Percentiles rank a stretch among this genome's conserved stretches.
phyloP scores from a whole-genome alignment of 2,888 invertebrate species.

The Callimorpha dominula region DNA sequence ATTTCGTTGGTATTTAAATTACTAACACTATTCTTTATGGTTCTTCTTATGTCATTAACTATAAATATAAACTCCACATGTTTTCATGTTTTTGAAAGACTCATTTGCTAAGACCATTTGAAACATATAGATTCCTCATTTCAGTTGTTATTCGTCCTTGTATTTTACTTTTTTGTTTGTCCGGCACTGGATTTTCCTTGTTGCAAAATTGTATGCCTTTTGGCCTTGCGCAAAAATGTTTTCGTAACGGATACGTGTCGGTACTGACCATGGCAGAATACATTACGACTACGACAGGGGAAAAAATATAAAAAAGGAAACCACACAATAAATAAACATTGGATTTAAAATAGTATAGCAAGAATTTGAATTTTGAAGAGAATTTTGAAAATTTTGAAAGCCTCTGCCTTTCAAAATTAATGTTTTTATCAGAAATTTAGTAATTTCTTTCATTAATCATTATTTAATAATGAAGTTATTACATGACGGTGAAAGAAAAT shows the following conservation, averaged over 20 bases:
- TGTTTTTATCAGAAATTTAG: too few relatives aligned
- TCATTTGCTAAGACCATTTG: background rate
- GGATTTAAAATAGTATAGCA: too few relatives aligned
- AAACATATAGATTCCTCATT: background rate
- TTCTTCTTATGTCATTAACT: background rate
- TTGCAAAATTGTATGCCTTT: background rate
- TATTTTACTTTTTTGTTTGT: constrained; percentile 1
- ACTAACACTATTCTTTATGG: background rate
- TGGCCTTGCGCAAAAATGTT: background rate
- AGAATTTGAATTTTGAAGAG: too few relatives aligned
- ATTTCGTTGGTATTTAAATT: constrained; percentile 1
- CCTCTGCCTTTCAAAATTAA: too few relatives aligned
- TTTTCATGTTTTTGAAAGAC: background rate
- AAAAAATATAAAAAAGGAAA: background rate
- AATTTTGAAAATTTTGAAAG: too few relatives aligned
- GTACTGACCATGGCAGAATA: background rate
- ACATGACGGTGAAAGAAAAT: too few relatives aligned
- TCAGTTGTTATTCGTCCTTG: constrained; percentile 13
- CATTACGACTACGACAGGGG: background rate
- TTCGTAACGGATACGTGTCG: too few relatives aligned
- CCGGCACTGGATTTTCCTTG: constrained; percentile 12
- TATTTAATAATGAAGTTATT: too few relatives aligned
- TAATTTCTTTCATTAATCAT: too few relatives aligned
- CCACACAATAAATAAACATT: too few relatives aligned
- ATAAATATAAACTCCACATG: background rate